These are phyloP conservation scores for Darevskia nairensis DNA, from an alignment of 2,797 vertebrate genomes.

Conservation along the genomic window DNA sequence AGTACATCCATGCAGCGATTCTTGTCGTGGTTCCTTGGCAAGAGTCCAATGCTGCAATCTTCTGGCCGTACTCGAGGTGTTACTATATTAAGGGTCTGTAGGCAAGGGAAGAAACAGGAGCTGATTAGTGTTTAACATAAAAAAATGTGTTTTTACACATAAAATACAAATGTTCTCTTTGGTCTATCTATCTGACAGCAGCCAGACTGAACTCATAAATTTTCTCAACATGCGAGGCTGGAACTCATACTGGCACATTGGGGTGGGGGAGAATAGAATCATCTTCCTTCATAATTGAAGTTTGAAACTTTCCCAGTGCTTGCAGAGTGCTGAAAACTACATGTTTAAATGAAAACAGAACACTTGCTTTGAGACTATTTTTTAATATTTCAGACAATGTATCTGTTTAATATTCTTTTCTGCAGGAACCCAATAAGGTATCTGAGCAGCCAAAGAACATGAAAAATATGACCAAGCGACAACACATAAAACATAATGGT, in stretches of 20 bases:
- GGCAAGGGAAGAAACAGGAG: not conserved
- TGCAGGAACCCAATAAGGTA: not conserved
- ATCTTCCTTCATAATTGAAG: not conserved
- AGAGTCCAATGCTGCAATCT: conserved; percentile 95
- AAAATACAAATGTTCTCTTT: accelerated
- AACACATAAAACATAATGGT: not conserved
- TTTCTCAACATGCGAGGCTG: not conserved
- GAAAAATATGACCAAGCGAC: not conserved
- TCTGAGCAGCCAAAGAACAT: not conserved
- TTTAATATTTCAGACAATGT: not conserved
- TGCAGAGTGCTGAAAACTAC: not conserved
- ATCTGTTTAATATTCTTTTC: not conserved
- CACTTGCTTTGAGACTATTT: not conserved
- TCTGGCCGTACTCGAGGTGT: conserved; percentile 93
- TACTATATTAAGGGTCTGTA: conserved; percentile 95
- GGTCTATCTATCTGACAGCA: not conserved
- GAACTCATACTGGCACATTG: not conserved
- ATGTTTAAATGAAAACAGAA: not conserved
- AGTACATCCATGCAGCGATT: conserved; percentile 96
- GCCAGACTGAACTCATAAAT: not conserved
- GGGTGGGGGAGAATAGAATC: not conserved
- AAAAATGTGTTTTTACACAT: not conserved
- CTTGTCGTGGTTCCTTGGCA: conserved; percentile 96
- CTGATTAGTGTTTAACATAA: not conserved
- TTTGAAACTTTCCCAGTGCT: not conserved